Percentiles rank a stretch among this genome's conserved stretches.
These are phyloP conservation scores for Caretta caretta DNA, from an alignment of 2,113 vertebrate genomes.

Conservation along the genomic window DNA sequence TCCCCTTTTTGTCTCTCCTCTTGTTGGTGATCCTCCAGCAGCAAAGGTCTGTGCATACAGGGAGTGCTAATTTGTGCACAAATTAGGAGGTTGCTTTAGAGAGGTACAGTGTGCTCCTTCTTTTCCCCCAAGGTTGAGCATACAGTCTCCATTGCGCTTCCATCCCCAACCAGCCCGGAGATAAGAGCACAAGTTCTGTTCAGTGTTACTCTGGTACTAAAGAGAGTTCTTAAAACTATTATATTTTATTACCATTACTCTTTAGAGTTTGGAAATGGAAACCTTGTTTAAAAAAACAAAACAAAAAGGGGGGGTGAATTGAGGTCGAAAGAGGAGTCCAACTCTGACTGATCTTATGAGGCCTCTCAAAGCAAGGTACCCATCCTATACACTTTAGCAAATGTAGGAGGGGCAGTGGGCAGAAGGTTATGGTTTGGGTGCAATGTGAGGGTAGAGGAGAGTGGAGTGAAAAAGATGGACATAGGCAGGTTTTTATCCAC, in stretches of 20 bases:
- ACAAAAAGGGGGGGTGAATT: background rate
- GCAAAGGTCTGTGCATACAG: fast-evolving
- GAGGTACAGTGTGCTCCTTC: fast-evolving
- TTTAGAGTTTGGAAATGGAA: background rate
- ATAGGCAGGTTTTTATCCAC: fast-evolving
- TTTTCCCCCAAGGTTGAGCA: background rate
- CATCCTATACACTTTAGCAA: background rate
- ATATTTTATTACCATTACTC: background rate
- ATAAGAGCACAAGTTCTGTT: background rate
- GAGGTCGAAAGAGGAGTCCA: background rate
- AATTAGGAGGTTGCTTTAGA: background rate
- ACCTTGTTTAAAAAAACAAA: background rate
- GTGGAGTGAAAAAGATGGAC: background rate
- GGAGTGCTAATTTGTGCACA: background rate
- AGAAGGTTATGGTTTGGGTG: background rate
- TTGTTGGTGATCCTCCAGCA: fast-evolving
- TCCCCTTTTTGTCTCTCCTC: background rate
- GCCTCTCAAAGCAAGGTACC: background rate
- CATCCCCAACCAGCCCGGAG: background rate
- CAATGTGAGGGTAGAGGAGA: background rate
- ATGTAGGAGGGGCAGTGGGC: background rate
- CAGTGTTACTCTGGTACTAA: fast-evolving
- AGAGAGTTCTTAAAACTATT: too few relatives aligned
- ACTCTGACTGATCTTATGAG: background rate
- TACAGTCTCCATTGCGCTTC: background rate